Evolutionary conservation across 1,140 invertebrate genomes (phyloP).

Genomic region (Plodia interpunctella): DNA sequence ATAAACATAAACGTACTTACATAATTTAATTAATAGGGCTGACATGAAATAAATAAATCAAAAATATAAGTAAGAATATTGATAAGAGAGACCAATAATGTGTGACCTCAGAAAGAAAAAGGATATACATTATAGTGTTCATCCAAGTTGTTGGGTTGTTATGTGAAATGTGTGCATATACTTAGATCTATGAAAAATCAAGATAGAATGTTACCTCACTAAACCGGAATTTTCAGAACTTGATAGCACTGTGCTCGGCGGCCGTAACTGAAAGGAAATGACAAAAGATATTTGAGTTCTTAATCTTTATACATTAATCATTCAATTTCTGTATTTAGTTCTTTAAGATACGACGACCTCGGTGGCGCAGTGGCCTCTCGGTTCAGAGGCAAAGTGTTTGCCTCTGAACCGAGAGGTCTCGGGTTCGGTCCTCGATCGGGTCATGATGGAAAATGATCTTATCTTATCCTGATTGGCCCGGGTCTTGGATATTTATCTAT

Average conservation of each 20-base stretch:
- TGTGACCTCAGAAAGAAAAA: background rate
- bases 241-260: conserved; percentile 62
- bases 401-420: no score
- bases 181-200: background rate
- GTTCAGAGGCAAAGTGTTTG: no score
- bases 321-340: no score
- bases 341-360: no score
- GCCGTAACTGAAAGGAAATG: conserved; percentile 63
- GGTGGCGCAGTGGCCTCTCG: no score
- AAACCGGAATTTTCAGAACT: conserved; percentile 75
- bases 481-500: no score
- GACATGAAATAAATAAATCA: conserved; percentile 12
- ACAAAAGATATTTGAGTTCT: background rate
- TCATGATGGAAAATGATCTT: no score
- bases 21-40: no score
- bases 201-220: conserved; percentile 56
- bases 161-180: background rate
- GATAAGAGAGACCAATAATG: background rate
- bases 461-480: no score
- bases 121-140: no score
- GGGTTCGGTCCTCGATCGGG: no score
- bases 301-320: no score
- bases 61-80: conserved; percentile 9
- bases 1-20: background rate
- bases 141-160: background rate